These are phyloP conservation scores for Philereme vetulata DNA, from an alignment of 2,888 invertebrate genomes.

Conservation along the genomic window DNA sequence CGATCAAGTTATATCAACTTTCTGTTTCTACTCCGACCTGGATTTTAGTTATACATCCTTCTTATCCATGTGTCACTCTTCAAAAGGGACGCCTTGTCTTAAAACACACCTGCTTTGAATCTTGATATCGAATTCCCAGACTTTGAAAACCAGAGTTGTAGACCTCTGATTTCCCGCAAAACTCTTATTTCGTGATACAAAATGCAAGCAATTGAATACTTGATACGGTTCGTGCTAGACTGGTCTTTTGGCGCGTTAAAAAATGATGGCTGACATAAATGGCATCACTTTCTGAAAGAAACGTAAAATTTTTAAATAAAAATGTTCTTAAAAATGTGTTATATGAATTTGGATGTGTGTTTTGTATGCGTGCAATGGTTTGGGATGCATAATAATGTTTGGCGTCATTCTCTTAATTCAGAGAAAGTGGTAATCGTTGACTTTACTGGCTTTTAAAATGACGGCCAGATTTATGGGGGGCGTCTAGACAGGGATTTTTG, in stretches of 20 bases:
- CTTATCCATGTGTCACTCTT: conserved; percentile 48
- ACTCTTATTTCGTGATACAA: conserved; percentile 45
- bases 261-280: conserved; percentile 52
- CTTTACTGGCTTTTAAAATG: conserved; percentile 20
- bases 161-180: conserved; percentile 58
- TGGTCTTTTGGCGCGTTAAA: conserved; percentile 55
- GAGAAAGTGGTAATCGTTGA: conserved; percentile 12
- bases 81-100: conserved; percentile 67
- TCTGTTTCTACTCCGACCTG: no score
- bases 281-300: conserved; percentile 39
- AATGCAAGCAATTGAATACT: conserved; percentile 38
- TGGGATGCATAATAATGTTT: conserved; percentile 17
- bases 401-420: conserved; percentile 18
- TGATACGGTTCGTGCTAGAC: conserved; percentile 45
- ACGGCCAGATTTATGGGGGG: conserved; percentile 10
- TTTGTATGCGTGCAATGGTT: conserved; percentile 31
- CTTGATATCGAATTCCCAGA: conserved; percentile 73
- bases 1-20: no score
- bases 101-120: conserved; percentile 80
- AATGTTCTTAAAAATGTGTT: conserved; percentile 41
- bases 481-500: conserved; percentile 20
- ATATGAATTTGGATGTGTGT: conserved; percentile 30
- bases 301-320: conserved; percentile 41
- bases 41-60: conserved; percentile 13
- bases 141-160: conserved; percentile 60